Evolutionary conservation across 2,113 vertebrate genomes (phyloP).

Genomic region (Acanthisitta chloris): DNA sequence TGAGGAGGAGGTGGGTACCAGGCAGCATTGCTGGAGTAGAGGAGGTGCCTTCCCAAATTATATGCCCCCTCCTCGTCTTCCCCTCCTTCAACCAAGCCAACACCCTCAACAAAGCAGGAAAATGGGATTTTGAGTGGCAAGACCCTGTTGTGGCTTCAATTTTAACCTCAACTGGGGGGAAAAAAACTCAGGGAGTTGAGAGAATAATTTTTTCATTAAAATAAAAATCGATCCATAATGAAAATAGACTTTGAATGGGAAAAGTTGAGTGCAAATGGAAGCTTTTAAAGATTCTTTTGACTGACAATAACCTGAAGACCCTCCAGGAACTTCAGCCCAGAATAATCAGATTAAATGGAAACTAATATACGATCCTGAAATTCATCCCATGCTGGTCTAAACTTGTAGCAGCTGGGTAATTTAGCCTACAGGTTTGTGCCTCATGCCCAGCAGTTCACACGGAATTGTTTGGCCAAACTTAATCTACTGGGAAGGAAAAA

Average conservation of each 20-base stretch:
- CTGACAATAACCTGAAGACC: conserved; percentile 67
- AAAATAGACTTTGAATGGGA: conserved; percentile 45
- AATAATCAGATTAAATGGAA: conserved; percentile 71
- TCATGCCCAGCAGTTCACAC: conserved; percentile 62
- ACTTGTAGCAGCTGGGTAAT: conserved; percentile 61
- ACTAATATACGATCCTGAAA: conserved; percentile 54
- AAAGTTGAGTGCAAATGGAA: conserved; percentile 52
- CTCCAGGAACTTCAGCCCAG: conserved; percentile 61
- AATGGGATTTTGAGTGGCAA: conserved; percentile 19
- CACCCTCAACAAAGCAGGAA: neutral
- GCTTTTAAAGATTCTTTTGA: conserved; percentile 60
- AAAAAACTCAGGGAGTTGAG: neutral
- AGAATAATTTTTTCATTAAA: conserved; percentile 43
- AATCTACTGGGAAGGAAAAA: conserved; percentile 31
- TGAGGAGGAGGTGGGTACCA: neutral
- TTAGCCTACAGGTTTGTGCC: conserved; percentile 64
- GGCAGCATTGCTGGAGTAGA: neutral
- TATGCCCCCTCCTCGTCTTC: rapidly evolving
- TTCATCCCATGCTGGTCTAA: conserved; percentile 62
- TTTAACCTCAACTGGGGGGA: neutral
- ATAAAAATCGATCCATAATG: neutral
- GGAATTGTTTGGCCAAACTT: conserved; percentile 58
- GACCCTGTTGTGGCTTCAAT: neutral
- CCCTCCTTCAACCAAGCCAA: neutral
- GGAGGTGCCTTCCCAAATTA: neutral